Evolutionary conservation across 1,140 invertebrate genomes (phyloP).

Genomic region (Aphelenchoides fujianensis): DNA sequence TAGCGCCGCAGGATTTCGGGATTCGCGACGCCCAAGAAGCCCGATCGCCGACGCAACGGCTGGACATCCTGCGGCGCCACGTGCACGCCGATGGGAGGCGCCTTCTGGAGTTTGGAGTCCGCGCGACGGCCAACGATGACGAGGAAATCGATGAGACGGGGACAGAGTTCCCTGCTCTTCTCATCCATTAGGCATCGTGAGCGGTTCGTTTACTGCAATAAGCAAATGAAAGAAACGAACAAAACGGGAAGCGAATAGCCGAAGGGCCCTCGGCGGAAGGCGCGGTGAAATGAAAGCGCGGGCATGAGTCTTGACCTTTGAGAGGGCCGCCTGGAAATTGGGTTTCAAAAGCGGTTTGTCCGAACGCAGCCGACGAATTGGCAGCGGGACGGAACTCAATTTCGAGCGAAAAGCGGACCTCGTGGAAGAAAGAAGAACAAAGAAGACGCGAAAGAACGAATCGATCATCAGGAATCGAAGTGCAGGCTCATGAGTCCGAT

Average conservation of each 20-base stretch:
- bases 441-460: neutral
- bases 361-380: neutral
- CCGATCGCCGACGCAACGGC: neutral
- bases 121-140: conserved; percentile 85
- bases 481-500: neutral
- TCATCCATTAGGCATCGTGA: conserved; percentile 47
- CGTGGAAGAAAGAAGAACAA: no score
- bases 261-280: neutral
- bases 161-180: conserved; percentile 64
- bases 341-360: neutral
- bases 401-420: no score
- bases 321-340: neutral
- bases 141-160: conserved; percentile 80
- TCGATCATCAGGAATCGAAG: neutral
- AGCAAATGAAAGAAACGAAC: neutral
- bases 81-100: conserved; percentile 15
- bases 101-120: conserved; percentile 67
- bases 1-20: conserved; percentile 90
- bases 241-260: neutral
- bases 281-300: neutral
- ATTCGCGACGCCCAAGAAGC: conserved; percentile 66
- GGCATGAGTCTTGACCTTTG: neutral
- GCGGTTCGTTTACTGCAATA: neutral
- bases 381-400: neutral
- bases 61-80: neutral